phyloP scores from a whole-genome alignment of 1,140 invertebrate species.

The Dicyema japonicum region DNA sequence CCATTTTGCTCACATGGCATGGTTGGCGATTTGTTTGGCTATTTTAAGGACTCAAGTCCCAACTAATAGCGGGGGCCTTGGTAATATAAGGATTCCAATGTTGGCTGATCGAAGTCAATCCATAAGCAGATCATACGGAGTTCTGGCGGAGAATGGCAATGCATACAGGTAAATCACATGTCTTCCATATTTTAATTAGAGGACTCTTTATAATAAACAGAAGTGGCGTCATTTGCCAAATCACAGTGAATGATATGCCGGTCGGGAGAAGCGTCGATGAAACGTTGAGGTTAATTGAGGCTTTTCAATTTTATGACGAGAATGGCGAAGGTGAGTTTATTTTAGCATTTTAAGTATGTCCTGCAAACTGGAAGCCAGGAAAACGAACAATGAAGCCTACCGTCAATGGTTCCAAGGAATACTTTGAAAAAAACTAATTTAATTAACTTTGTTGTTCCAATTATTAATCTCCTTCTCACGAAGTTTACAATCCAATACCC shows the following conservation, averaged over 20 bases:
- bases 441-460: too few species aligned
- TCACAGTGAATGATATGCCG: slow-evolving; percentile 36
- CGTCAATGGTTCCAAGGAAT: too few species aligned
- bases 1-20: slow-evolving; percentile 1
- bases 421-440: slow-evolving; percentile 4
- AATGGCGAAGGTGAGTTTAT: slow-evolving; percentile 41
- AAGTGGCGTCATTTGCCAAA: slow-evolving; percentile 29
- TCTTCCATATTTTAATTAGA: slow-evolving; percentile 13
- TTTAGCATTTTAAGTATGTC: too few species aligned
- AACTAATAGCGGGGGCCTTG: background rate
- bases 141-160: background rate
- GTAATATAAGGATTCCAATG: background rate
- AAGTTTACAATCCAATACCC: too few species aligned
- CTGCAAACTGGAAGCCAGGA: slow-evolving; percentile 28
- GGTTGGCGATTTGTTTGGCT: too few species aligned
- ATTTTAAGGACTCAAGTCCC: too few species aligned
- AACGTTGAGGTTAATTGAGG: slow-evolving; percentile 52
- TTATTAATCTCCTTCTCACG: too few species aligned
- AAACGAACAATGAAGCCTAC: slow-evolving; percentile 31
- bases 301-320: slow-evolving; percentile 60
- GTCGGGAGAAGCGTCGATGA: slow-evolving; percentile 50
- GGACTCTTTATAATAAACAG: slow-evolving; percentile 34
- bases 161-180: too few species aligned
- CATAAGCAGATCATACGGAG: background rate
- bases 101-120: background rate